Conservation (phyloP, 2,113 vertebrate species). For the Alethe diademata region DNA sequence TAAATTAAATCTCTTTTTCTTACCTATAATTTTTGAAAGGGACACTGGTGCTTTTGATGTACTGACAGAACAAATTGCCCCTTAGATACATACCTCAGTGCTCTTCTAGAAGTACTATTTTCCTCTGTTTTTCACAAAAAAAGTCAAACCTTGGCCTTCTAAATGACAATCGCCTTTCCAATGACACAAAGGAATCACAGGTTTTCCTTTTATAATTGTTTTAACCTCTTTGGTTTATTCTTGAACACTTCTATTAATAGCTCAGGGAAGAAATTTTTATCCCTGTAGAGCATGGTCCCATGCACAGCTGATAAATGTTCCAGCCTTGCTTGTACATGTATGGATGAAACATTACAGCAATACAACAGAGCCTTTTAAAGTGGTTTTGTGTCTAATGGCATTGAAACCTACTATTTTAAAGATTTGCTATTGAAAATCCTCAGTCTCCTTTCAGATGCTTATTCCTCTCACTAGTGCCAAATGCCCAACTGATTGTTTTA, state of each 20-base stretch:
- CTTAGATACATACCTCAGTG: not conserved
- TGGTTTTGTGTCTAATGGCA: not conserved
- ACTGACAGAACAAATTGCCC: not conserved
- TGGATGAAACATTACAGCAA: not conserved
- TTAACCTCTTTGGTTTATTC: not conserved
- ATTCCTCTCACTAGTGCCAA: not conserved
- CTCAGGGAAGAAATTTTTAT: not conserved
- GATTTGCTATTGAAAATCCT: not conserved
- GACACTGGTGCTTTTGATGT: not conserved
- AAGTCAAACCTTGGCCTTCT: not conserved
- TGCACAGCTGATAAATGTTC: not conserved
- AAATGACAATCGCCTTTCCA: not conserved
- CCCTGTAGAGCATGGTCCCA: not conserved
- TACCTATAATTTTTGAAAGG: not conserved
- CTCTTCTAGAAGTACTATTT: not conserved
- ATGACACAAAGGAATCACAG: not conserved
- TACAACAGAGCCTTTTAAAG: not conserved
- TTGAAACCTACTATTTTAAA: not conserved
- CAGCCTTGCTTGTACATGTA: not conserved
- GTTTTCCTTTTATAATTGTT: not conserved
- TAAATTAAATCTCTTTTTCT: conserved; percentile 2
- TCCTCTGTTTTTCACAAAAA: not conserved
- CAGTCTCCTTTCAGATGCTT: not conserved
- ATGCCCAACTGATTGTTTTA: not conserved
- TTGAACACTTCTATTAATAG: not conserved